phyloP scores from a whole-genome alignment of 2,113 vertebrate genomes.

The Rattus rattus region DNA sequence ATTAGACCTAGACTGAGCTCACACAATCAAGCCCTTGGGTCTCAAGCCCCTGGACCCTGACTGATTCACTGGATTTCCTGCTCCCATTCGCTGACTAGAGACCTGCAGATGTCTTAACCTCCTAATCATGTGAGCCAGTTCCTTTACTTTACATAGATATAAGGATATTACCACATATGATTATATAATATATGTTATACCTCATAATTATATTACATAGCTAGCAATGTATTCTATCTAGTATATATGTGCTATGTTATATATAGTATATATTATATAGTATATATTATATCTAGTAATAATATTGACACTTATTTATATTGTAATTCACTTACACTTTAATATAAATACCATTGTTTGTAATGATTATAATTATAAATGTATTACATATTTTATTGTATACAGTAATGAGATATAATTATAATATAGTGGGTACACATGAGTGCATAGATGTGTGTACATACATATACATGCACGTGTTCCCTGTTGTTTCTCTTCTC shows the following conservation, averaged over 20 bases:
- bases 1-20: background rate
- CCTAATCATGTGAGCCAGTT: background rate
- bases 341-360: background rate
- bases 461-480: background rate
- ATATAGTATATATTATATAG: too few species aligned
- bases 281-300: background rate
- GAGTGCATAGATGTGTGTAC: background rate
- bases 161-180: background rate
- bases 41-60: background rate
- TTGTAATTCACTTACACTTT: background rate
- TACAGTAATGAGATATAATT: background rate
- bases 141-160: background rate
- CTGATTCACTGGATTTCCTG: background rate
- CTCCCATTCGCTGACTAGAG: background rate
- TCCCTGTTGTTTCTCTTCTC: background rate
- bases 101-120: background rate
- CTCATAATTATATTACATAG: background rate
- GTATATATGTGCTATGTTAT: too few species aligned
- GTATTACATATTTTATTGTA: background rate
- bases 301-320: background rate
- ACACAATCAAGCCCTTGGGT: too few species aligned
- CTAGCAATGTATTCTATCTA: background rate
- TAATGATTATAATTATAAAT: background rate
- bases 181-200: background rate
- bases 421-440: background rate